Evolutionary conservation across 2,797 vertebrate species (phyloP), one percentile per base, ranked within the genome.

Genomic region (Peromyscus melanophrys): DNA sequence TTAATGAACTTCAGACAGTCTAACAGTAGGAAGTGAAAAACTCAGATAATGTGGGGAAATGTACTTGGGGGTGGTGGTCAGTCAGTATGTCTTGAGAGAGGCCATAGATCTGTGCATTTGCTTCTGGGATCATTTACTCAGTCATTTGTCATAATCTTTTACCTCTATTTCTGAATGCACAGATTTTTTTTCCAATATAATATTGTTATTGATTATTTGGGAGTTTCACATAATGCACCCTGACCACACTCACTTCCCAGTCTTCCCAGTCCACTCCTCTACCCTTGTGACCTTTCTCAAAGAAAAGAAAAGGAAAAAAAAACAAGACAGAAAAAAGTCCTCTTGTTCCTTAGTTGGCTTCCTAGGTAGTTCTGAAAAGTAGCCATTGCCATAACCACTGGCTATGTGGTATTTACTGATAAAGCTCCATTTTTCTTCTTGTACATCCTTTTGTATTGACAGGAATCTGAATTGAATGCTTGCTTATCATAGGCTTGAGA

Each of bases 91-190:
- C 23, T 5, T 5, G 40, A 85, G 43, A 71, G 17, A 55, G 34
- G 4, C 0, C 16, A 14, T 5, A 1, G 6, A 13, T 78, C 14
- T 16, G 2, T 31, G 9, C 16, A 7, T 46, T 61, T 55, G n/a
- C 8, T 27, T 82, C n/a, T 81, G 57, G 46, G 19, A 65, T 67
- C 55, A 43, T 43, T 40, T 55, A 11, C n/a, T 92, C 29, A 69
- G 23, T 8, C 16, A 67, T 14, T 69, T 88, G 55, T 23, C 69
- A 23, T 31, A 34, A 37, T 85, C 37, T 81, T 19, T 63, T 92
- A 34, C 37, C 63, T 57, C 23, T 78, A 27, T 76, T 67, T 91
- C 67, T 46, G 16, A 86, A n/a, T 29, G 63, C 6, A 21, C 43
- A 46, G 34, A 65, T 43, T 43, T 40, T 73, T 31, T 75, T 43